These are phyloP conservation scores for Burhinus oedicnemus DNA, from an alignment of 2,113 vertebrate genomes.

Conservation along the genomic window DNA sequence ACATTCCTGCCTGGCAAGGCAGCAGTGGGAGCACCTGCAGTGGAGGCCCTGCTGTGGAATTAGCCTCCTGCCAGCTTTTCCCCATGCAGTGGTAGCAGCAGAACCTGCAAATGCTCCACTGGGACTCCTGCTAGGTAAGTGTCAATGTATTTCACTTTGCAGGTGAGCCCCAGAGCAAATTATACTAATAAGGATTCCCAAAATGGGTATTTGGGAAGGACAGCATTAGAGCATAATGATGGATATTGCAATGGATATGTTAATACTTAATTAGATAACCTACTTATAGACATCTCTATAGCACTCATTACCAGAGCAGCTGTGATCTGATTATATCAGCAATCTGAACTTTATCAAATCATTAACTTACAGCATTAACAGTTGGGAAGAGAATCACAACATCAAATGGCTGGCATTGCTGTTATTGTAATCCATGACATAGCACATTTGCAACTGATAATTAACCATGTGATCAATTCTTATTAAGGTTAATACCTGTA, in stretches of 20 bases:
- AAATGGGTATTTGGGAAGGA: slow-evolving; percentile 36
- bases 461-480: background rate
- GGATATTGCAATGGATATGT: slow-evolving; percentile 20
- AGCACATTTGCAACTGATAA: background rate
- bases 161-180: slow-evolving; percentile 9
- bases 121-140: background rate
- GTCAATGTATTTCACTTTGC: background rate
- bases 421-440: background rate
- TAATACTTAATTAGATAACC: slow-evolving; percentile 58
- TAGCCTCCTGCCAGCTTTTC: background rate
- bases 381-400: slow-evolving; percentile 21
- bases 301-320: slow-evolving; percentile 28
- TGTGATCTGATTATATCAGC: slow-evolving; percentile 44
- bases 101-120: background rate
- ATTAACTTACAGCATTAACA: slow-evolving; percentile 27
- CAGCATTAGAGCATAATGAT: slow-evolving; percentile 16
- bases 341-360: slow-evolving; percentile 47
- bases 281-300: slow-evolving; percentile 37
- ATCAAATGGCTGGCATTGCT: background rate
- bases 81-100: background rate
- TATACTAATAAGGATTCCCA: slow-evolving; percentile 10
- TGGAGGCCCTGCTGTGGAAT: background rate
- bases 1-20: background rate
- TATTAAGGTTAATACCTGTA: background rate
- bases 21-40: background rate